Base-by-base conservation (phyloP, 2,888 invertebrate genomes). In the Byasa hedistus region DNA sequence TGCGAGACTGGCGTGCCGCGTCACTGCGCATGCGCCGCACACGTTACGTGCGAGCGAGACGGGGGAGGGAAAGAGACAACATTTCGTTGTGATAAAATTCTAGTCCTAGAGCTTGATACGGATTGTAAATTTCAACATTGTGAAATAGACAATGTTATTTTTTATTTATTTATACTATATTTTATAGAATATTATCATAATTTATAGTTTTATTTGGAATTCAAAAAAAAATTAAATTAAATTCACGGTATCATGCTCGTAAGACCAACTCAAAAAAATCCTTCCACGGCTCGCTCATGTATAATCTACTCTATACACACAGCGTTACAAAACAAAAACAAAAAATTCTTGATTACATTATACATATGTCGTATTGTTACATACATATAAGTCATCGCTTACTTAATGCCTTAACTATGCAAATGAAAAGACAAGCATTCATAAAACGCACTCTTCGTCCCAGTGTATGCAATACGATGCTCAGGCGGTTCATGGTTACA, bases 11-110 rank as follows among this genome's bases (percentile, higher is more conserved):
- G 87, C 84, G 85, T 87, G 89, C 75, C 90, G 86, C 81, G 83
- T 83, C 89, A 89, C 91, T 89, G 91, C 86, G 86, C 90, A 89
- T 87, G 89, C 90, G 79, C 66, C 66, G 73, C 73, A 75, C 76
- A 75, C 75, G 73, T 74, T 69, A 70, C 63, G 70, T 68, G 72
- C 69, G 69, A 75, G 74, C 73, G 68, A 59, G 61, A 62, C 62
- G 62, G 32, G 55, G 55, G 27, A 62, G 36, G 52, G 63, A 68
- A 48, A 3, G 21, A 27, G 22, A 57, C 3, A 27, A 19, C 1
- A 10, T 32, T 32, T 32, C 10, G 32, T 32, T 32, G 7, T 3
- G 32, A 32, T 32, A 32, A 32, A 10, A 32, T 32, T 32, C 10
- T 1, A 32, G 4, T 32, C 32, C 8, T 32, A 32, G 7, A 32